These are phyloP conservation scores for Idaea biselata DNA, from an alignment of 2,888 invertebrate genomes.

Conservation along the genomic window DNA sequence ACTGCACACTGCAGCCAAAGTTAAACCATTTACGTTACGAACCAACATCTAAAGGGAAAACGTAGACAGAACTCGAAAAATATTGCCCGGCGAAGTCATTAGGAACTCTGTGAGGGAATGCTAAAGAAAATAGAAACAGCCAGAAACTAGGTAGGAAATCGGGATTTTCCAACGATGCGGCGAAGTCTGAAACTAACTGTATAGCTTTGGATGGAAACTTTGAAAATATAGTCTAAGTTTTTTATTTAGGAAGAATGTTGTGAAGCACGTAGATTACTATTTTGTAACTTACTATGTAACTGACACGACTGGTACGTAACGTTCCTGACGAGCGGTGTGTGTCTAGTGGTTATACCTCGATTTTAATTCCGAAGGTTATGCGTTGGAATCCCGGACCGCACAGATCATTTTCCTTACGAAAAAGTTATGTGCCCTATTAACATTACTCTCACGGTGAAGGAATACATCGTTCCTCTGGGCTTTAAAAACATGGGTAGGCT, in stretches of 20 bases:
- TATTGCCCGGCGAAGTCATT: conserved; percentile 42
- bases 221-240: conserved; percentile 16
- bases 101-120: conserved; percentile 30
- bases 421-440: too few relatives aligned
- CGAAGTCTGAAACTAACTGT: conserved; percentile 17
- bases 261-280: not conserved
- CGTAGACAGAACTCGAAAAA: conserved; percentile 37
- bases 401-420: too few relatives aligned
- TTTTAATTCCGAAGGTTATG: too few relatives aligned
- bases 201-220: conserved; percentile 12
- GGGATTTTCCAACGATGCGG: conserved; percentile 19
- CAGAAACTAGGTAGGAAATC: conserved; percentile 16
- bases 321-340: too few relatives aligned
- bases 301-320: too few relatives aligned
- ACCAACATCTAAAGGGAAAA: conserved; percentile 34
- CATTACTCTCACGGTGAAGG: too few relatives aligned
- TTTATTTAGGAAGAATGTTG: conserved; percentile 12
- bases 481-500: too few relatives aligned
- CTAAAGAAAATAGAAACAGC: conserved; percentile 34
- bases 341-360: too few relatives aligned
- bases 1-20: conserved; percentile 40
- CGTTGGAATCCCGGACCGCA: too few relatives aligned
- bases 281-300: too few relatives aligned
- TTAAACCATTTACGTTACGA: conserved; percentile 41
- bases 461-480: too few relatives aligned